Conservation (phyloP, 2,888 invertebrate genomes). For the Catocala sponsa region DNA sequence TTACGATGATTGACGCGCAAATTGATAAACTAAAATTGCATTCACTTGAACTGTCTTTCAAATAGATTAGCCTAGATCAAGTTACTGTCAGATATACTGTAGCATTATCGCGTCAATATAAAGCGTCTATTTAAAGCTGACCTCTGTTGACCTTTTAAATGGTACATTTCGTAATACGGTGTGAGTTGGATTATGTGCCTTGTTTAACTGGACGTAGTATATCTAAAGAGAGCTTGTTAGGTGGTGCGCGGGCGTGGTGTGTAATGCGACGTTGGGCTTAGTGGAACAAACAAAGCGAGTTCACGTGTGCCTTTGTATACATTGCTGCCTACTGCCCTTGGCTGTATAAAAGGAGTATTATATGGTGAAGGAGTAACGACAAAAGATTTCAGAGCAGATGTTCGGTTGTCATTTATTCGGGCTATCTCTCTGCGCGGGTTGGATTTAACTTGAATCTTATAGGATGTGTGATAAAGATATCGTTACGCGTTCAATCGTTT, state of each 20-base stretch:
- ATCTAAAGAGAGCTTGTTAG: slow-evolving; percentile 53
- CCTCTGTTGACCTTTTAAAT: slow-evolving; percentile 39
- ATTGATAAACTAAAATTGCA: slow-evolving; percentile 30
- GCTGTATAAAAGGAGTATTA: slow-evolving; percentile 35
- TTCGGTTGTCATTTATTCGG: slow-evolving; percentile 36
- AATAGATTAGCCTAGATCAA: slow-evolving; percentile 23
- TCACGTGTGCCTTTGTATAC: slow-evolving; percentile 51
- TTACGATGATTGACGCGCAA: slow-evolving; percentile 36
- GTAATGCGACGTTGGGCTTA: slow-evolving; percentile 70
- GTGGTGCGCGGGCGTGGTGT: slow-evolving; percentile 64
- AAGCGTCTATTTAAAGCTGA: slow-evolving; percentile 41
- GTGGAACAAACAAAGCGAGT: slow-evolving; percentile 61
- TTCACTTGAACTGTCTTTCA: slow-evolving; percentile 24
- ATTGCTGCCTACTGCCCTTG: slow-evolving; percentile 37
- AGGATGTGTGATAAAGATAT: slow-evolving; percentile 1
- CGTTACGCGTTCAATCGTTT: neutral
- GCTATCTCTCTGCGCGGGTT: slow-evolving; percentile 27
- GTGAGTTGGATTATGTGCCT: slow-evolving; percentile 38
- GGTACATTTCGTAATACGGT: slow-evolving; percentile 33
- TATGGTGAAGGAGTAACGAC: slow-evolving; percentile 37
- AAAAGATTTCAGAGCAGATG: slow-evolving; percentile 43
- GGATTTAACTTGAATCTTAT: slow-evolving; percentile 19
- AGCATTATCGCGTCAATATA: slow-evolving; percentile 40
- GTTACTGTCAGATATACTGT: slow-evolving; percentile 27
- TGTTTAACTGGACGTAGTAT: slow-evolving; percentile 44